These are phyloP conservation scores for Amphimedon queenslandica DNA, from an alignment of 37 sponge, comb jelly and placozoan genomes.

Conservation along the genomic window DNA sequence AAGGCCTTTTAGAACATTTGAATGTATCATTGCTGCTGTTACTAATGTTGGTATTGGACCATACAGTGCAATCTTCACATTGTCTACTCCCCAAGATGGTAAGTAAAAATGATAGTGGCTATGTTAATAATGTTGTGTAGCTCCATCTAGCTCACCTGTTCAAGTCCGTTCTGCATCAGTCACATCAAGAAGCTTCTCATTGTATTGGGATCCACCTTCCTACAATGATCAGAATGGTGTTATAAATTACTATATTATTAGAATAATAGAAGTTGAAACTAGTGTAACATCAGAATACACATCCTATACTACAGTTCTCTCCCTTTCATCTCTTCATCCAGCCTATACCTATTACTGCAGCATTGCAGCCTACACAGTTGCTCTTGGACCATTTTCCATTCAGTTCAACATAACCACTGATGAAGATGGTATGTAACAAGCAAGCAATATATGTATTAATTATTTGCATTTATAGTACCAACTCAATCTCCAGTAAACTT, in stretches of 20 bases:
- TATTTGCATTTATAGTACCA: slow-evolving; percentile 6
- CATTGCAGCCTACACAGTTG: slow-evolving; percentile 24
- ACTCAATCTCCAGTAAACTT: slow-evolving; percentile 15
- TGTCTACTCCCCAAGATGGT: slow-evolving; percentile 27
- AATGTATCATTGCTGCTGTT: slow-evolving; percentile 1
- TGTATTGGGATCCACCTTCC: slow-evolving; percentile 8
- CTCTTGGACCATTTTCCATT: slow-evolving; percentile 28
- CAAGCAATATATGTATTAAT: not conserved
- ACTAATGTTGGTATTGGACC: slow-evolving; percentile 7
- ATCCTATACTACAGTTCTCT: not conserved
- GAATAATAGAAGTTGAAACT: slow-evolving; percentile 11
- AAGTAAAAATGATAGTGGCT: not conserved
- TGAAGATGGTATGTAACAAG: slow-evolving; percentile 26
- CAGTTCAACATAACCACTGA: slow-evolving; percentile 5
- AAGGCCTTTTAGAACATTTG: slow-evolving; percentile 7
- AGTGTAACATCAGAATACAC: not conserved
- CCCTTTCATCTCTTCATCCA: slow-evolving; percentile 31
- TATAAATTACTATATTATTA: slow-evolving; percentile 14
- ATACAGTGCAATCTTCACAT: not conserved
- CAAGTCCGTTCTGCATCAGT: not conserved
- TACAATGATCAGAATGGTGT: slow-evolving; percentile 19
- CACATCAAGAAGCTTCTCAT: not conserved
- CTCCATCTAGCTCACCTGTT: slow-evolving; percentile 1
- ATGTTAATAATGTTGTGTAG: not conserved
- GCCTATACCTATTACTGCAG: slow-evolving; percentile 33